Evolutionary conservation across 2,888 invertebrate species (phyloP).

Genomic region (Cenopis cana): DNA sequence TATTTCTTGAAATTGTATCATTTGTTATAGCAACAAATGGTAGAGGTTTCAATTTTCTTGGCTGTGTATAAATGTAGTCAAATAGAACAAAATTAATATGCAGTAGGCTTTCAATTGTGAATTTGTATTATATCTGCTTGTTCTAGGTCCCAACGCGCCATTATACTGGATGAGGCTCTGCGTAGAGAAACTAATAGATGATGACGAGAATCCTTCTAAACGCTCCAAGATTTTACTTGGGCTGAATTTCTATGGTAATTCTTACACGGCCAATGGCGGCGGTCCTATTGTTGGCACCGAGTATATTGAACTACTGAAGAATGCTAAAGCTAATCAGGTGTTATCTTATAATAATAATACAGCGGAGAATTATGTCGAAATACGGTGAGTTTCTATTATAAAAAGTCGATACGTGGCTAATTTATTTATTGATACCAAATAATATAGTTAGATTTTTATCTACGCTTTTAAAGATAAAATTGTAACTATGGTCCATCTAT

Average conservation of each 20-base stretch:
- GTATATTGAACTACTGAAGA: conserved; percentile 90
- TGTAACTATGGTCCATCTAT: no score
- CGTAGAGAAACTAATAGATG: conserved; percentile 89
- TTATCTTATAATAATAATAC: conserved; percentile 91
- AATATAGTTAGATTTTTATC: no score
- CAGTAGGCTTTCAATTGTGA: no score
- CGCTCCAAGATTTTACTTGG: conserved; percentile 94
- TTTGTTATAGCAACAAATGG: no score
- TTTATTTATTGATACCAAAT: no score
- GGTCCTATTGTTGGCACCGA: conserved; percentile 92
- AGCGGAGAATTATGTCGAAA: conserved; percentile 94
- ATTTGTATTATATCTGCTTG: background rate
- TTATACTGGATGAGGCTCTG: conserved; percentile 92
- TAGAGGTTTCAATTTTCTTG: no score
- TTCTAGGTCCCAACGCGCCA: conserved; percentile 94
- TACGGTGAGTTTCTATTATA: conserved; percentile 87
- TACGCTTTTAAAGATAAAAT: no score
- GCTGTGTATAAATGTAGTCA: no score
- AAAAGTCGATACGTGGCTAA: background rate
- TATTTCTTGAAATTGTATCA: no score
- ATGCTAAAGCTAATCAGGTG: conserved; percentile 88
- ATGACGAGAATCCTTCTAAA: conserved; percentile 82
- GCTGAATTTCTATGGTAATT: conserved; percentile 97
- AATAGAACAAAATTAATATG: no score
- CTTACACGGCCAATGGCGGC: conserved; percentile 92